Percentiles rank a stretch among this genome's conserved stretches.
These are phyloP conservation scores for Cerastoderma edule DNA, from an alignment of 2,888 invertebrate species.

Conservation along the genomic window DNA sequence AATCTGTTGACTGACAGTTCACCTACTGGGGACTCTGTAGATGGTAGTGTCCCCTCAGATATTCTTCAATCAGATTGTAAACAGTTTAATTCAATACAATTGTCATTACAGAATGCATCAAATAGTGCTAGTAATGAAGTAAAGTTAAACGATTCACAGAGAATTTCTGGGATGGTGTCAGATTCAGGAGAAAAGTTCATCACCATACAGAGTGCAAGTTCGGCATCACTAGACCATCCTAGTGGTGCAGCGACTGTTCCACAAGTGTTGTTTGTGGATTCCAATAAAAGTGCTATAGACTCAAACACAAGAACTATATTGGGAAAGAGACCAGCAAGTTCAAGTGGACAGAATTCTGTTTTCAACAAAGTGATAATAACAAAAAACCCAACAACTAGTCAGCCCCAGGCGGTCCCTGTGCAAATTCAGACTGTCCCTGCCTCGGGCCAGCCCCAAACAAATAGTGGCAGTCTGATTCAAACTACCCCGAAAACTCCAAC, in stretches of 20 bases:
- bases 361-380: conserved; percentile 83
- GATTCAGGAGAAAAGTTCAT: conserved; percentile 32
- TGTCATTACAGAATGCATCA: conserved; percentile 48
- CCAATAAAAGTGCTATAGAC: conserved; percentile 37
- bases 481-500: conserved; percentile 79
- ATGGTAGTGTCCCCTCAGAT: conserved; percentile 46
- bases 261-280: conserved; percentile 48
- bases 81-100: conserved; percentile 41
- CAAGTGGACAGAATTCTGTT: conserved; percentile 62
- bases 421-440: conserved; percentile 64
- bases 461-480: conserved; percentile 52
- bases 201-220: conserved; percentile 8
- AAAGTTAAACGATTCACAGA: conserved; percentile 22
- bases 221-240: conserved; percentile 5
- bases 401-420: conserved; percentile 76
- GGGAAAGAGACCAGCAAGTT: conserved; percentile 49
- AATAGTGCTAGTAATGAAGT: conserved; percentile 29
- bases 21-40: conserved; percentile 52
- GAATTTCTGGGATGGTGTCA: conserved; percentile 34
- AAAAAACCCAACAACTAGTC: conserved; percentile 79
- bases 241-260: conserved; percentile 46
- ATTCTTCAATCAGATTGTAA: conserved; percentile 31
- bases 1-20: conserved; percentile 38
- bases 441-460: conserved; percentile 31
- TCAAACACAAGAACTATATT: conserved; percentile 25